A percentile compares a stretch with the other conserved stretches of the same genome.
Evolutionary conservation across 2,888 invertebrate species (phyloP).

Genomic region (Chesias legatella): DNA sequence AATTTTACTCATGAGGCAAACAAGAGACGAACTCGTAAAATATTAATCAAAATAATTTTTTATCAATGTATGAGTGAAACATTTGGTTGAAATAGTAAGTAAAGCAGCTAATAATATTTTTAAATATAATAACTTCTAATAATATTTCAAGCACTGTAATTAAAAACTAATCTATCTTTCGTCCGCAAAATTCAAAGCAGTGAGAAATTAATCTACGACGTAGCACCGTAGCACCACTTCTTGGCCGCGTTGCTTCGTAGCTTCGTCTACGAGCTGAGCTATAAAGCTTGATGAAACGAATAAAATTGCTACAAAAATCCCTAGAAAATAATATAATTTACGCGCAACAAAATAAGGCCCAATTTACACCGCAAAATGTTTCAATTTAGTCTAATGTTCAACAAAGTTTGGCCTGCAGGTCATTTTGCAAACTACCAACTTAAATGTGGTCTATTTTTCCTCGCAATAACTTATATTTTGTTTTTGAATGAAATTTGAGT

Average conservation of each 20-base stretch:
- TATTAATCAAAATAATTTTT: too few relatives aligned
- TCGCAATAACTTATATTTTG: constrained; percentile 13
- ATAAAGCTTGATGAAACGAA: constrained; percentile 18
- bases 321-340: constrained; percentile 13
- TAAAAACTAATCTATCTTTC: constrained; percentile 6
- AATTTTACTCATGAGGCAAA: too few relatives aligned
- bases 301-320: constrained; percentile 18
- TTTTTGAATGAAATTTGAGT: constrained; percentile 13
- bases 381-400: constrained; percentile 15
- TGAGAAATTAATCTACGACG: constrained; percentile 18
- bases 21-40: too few relatives aligned
- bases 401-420: constrained; percentile 2
- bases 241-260: constrained; percentile 20
- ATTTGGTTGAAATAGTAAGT: too few relatives aligned
- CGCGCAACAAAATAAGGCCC: constrained; percentile 9
- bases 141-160: too few relatives aligned
- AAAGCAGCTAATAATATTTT: too few relatives aligned
- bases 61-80: too few relatives aligned
- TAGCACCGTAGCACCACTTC: constrained; percentile 20
- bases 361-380: constrained; percentile 14
- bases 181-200: constrained; percentile 8
- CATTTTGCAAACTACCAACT: constrained; percentile 10
- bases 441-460: constrained; percentile 11
- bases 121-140: too few relatives aligned
- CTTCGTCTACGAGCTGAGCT: constrained; percentile 10